A percentile compares a stretch with the other conserved stretches of the same genome.
These are phyloP conservation scores for Anguilla obscura DNA, from an alignment of 2,797 vertebrate genomes.

Conservation along the genomic window DNA sequence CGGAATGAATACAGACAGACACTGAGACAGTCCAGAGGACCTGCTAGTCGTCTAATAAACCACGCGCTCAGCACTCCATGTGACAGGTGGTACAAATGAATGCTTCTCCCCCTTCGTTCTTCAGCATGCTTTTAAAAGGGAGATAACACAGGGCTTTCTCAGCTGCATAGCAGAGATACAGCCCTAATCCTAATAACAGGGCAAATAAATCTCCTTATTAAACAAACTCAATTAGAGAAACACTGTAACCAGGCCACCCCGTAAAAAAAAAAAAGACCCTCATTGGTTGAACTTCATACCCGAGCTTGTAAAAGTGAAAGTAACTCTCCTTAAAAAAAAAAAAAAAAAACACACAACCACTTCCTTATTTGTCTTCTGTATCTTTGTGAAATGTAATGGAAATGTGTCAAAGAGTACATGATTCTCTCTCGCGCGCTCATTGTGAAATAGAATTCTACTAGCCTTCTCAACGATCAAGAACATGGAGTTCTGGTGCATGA, in stretches of 20 bases:
- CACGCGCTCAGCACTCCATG: not conserved
- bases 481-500: not conserved
- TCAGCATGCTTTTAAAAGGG: constrained; percentile 11
- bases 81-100: constrained; percentile 11
- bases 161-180: constrained; percentile 28
- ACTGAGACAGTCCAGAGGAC: not conserved
- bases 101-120: not conserved
- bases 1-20: not conserved
- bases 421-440: not conserved
- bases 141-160: not conserved
- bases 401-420: not conserved
- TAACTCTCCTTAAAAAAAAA: not conserved
- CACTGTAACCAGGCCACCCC: not conserved
- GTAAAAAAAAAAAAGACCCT: not conserved
- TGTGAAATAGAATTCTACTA: constrained; percentile 6
- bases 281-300: constrained; percentile 31
- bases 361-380: constrained; percentile 23
- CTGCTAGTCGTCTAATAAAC: not conserved
- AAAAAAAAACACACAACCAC: not conserved
- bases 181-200: constrained; percentile 26
- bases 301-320: constrained; percentile 22
- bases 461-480: not conserved
- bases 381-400: constrained; percentile 13
- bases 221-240: constrained; percentile 29
- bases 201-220: not conserved